Evolutionary conservation across 1,140 invertebrate species (phyloP).

Genomic region (Cydia strobilella): DNA sequence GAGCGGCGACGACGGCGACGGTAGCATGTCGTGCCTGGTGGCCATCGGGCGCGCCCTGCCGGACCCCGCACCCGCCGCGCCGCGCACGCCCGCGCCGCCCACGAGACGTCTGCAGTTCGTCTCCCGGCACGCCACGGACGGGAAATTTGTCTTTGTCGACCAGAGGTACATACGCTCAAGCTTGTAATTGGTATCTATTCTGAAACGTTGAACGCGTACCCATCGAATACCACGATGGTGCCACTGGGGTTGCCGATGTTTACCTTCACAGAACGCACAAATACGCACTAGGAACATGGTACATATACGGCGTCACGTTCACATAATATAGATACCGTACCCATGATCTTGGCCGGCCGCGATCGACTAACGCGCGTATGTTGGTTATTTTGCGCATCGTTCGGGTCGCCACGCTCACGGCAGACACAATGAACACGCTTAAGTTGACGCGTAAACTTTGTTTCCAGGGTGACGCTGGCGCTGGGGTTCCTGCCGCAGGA

Average conservation of each 20-base stretch:
- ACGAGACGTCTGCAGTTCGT: slow-evolving; percentile 85
- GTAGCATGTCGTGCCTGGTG: slow-evolving; percentile 92
- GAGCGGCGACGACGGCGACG: slow-evolving; percentile 85
- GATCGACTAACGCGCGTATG: too few species aligned
- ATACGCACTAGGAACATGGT: too few species aligned
- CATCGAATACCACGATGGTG: too few species aligned
- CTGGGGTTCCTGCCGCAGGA: slow-evolving; percentile 96
- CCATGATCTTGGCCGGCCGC: too few species aligned
- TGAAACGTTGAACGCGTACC: too few species aligned
- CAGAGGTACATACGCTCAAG: slow-evolving; percentile 82
- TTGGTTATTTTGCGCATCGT: too few species aligned
- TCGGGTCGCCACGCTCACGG: too few species aligned
- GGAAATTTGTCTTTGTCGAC: slow-evolving; percentile 98
- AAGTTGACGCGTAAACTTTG: neutral
- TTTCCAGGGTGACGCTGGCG: slow-evolving; percentile 89
- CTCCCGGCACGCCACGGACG: slow-evolving; percentile 95
- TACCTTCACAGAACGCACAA: too few species aligned
- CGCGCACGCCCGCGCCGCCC: slow-evolving; percentile 58
- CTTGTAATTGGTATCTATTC: too few species aligned
- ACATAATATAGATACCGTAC: too few species aligned
- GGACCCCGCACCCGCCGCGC: slow-evolving; percentile 61
- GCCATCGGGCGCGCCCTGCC: slow-evolving; percentile 88
- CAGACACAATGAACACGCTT: neutral
- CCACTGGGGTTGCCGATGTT: too few species aligned
- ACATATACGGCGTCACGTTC: too few species aligned